Evolutionary conservation across 2,797 vertebrate species (phyloP).

Genomic region (Megalops cyprinoides): DNA sequence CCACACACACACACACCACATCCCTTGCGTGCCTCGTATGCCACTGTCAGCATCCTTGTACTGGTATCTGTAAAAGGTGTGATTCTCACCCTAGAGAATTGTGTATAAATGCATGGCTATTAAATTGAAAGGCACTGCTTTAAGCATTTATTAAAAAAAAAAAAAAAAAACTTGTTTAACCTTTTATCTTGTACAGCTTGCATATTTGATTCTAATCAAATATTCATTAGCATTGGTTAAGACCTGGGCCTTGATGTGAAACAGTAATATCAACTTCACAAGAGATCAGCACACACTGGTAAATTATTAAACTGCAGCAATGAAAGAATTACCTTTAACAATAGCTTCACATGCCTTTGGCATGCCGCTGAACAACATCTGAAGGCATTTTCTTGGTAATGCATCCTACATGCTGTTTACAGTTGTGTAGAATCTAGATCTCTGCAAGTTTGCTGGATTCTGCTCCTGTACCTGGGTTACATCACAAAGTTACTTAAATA

Average conservation of each 20-base stretch:
- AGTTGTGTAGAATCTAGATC: no score
- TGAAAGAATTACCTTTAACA: not conserved
- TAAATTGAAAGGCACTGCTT: not conserved
- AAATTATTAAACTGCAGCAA: not conserved
- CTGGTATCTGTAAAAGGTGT: not conserved
- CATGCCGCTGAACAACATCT: not conserved
- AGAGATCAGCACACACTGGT: not conserved
- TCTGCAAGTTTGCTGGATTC: not conserved
- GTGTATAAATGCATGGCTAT: constrained; percentile 11
- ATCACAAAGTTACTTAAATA: not conserved
- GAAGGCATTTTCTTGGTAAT: not conserved
- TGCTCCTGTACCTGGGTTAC: not conserved
- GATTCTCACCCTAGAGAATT: not conserved
- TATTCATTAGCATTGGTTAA: not conserved
- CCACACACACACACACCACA: no score
- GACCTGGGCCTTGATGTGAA: not conserved
- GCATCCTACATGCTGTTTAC: no score
- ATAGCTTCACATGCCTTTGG: no score
- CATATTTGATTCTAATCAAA: not conserved
- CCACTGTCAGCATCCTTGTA: not conserved
- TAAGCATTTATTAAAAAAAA: not conserved
- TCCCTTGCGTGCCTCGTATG: no score
- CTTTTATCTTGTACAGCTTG: not conserved
- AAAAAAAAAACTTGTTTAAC: not conserved
- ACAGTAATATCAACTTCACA: not conserved